Percentiles rank a stretch among this genome's conserved stretches.
Conservation (phyloP, 37 sponge, comb jelly and placozoan species). For the Bolinopsis microptera region DNA sequence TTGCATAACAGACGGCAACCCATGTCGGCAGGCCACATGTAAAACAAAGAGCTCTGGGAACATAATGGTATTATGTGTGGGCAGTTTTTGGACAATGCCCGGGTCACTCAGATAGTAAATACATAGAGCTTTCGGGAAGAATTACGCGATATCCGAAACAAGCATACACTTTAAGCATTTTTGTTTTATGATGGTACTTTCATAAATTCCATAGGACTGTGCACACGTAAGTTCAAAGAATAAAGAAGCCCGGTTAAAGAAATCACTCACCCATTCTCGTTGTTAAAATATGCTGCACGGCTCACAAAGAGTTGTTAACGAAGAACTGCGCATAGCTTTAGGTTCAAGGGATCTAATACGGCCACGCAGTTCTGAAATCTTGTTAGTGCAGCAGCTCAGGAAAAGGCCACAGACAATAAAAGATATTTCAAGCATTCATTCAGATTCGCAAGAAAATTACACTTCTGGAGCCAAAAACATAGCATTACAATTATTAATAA, state of each 20-base stretch:
- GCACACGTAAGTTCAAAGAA: not conserved
- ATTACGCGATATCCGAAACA: not conserved
- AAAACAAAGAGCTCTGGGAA: not conserved
- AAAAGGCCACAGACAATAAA: not conserved
- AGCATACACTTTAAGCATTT: not conserved
- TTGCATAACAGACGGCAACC: not conserved
- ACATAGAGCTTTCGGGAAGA: not conserved
- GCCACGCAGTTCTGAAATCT: not conserved
- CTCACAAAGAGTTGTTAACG: not conserved
- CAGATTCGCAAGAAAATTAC: not conserved
- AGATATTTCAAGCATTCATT: not conserved
- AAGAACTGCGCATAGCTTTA: not conserved
- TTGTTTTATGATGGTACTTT: not conserved
- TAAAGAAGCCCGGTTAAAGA: not conserved
- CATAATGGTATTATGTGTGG: not conserved
- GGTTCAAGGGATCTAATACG: not conserved
- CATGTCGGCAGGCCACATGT: not conserved
- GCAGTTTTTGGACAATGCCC: not conserved
- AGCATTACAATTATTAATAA: no score
- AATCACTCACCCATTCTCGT: not conserved
- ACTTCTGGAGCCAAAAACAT: not conserved
- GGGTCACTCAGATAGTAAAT: not conserved
- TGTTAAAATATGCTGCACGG: not conserved
- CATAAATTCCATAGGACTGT: not conserved
- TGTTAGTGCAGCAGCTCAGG: not conserved